Evolutionary conservation across 53 echinoderm and acorn worm genomes (phyloP).

Genomic region (Zoroaster sp.): DNA sequence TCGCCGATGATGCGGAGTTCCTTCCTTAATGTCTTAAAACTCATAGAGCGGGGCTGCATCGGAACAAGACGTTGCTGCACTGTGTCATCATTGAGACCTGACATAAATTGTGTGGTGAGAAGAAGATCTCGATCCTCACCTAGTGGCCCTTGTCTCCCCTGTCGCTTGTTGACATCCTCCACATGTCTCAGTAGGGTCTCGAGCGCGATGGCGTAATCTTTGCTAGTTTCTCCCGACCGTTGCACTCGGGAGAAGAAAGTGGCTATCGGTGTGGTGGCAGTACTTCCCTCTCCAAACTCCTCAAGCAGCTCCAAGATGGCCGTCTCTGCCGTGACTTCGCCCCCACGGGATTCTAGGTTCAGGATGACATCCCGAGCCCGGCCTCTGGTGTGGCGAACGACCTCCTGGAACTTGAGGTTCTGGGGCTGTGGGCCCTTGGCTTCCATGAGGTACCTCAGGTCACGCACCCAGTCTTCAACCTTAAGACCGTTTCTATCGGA

Average conservation of each 20-base stretch:
- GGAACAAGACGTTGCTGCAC: constrained; percentile 34
- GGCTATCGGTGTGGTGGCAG: background rate
- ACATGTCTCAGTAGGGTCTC: constrained; percentile 31
- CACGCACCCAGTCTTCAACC: constrained; percentile 18
- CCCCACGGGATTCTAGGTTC: background rate
- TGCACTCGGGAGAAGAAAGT: constrained; percentile 11
- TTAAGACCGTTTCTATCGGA: background rate
- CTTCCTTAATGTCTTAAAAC: too few species aligned
- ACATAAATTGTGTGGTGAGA: constrained; percentile 16
- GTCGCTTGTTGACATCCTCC: background rate
- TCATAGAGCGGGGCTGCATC: constrained; percentile 7
- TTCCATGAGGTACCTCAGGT: background rate
- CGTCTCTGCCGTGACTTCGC: background rate
- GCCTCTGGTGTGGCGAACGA: background rate
- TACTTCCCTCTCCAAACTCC: background rate
- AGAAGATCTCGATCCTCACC: background rate
- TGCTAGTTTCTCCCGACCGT: background rate
- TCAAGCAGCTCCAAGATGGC: constrained; percentile 25
- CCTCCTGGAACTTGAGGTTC: background rate
- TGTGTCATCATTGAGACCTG: background rate
- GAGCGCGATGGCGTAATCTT: constrained; percentile 20
- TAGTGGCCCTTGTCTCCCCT: background rate
- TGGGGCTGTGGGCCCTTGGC: background rate
- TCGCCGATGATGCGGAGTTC: too few species aligned
- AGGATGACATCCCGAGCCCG: constrained; percentile 28